Conservation (phyloP, 2,888 invertebrate genomes). For the Hydraecia micacea region DNA sequence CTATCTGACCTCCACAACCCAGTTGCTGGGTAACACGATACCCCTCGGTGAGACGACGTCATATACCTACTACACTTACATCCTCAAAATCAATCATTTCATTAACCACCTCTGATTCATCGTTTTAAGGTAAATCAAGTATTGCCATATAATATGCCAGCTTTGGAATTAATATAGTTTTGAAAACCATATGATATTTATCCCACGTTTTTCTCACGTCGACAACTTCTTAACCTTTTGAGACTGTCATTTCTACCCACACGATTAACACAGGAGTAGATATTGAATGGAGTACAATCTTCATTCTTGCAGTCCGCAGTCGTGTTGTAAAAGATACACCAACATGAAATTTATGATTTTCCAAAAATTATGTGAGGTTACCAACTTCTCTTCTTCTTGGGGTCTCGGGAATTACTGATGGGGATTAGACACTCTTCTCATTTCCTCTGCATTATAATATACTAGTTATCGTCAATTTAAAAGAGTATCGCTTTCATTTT, state of each 20-base stretch:
- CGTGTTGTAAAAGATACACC: too few relatives aligned
- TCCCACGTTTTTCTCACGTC: slow-evolving; percentile 12
- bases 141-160: not conserved
- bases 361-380: too few relatives aligned
- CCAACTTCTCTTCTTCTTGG: too few relatives aligned
- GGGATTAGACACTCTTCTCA: too few relatives aligned
- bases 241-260: slow-evolving; percentile 25
- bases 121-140: not conserved
- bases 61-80: not conserved
- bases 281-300: slow-evolving; percentile 5
- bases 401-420: too few relatives aligned
- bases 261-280: slow-evolving; percentile 4
- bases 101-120: not conserved
- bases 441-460: too few relatives aligned
- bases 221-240: slow-evolving; percentile 8
- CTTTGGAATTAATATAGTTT: not conserved
- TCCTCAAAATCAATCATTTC: not conserved
- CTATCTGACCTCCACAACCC: not conserved
- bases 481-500: too few relatives aligned
- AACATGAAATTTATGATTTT: not conserved
- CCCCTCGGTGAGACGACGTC: not conserved
- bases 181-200: not conserved
- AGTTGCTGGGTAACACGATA: not conserved
- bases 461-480: too few relatives aligned
- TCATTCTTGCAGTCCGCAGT: not conserved